Base-by-base conservation (phyloP, 2,888 invertebrate species). In the Hecatera dysodea region DNA sequence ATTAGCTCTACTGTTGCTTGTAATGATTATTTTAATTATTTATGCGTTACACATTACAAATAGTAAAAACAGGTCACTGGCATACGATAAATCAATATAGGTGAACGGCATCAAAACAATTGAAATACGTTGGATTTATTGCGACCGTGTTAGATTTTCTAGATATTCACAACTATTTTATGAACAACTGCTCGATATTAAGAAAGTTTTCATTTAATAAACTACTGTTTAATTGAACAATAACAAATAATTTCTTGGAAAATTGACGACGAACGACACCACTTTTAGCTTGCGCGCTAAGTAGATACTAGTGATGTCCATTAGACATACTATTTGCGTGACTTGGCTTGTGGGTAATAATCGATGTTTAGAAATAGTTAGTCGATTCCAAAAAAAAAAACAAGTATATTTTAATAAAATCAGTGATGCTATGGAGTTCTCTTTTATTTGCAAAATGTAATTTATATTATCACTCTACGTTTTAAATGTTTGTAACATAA, bases 61-160 rank as follows among this genome's bases (percentile, higher is more conserved):
- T 88, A 92, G 83, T 89, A 92, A 93, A 95, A 93, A 93, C 94
- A 93, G 95, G 95, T 95, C 95, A 95, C 90, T 93, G 90, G 93
- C 91, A 86, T 93, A 92, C 88, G 89, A 94, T 94, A 94, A 95
- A 95, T 95, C 95, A 95, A 95, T 95, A 95, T 90, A 93, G 86
- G 87, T 90, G 92, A 93, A 92, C 89, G 89, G 89, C 87, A 94
- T 90, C 94, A 95, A 94, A 95, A 95, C 94, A 95, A 93, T 90
- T 83, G 87, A 85, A 80, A 84, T 83, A 88, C 83, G 82, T 67
- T 75, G 27, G 61, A 67, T 78, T 78, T 62, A 63, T 42, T 67
- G 55, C 64, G 53, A 59, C 55, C 56, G 39, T 50, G 24, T n/a
- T 17, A 36, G 1, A 24, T 57, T 60, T 50, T 36, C 64, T 60